phyloP scores from a whole-genome alignment of 2,113 vertebrate genomes.

The Greenwoodochromis staneri region DNA sequence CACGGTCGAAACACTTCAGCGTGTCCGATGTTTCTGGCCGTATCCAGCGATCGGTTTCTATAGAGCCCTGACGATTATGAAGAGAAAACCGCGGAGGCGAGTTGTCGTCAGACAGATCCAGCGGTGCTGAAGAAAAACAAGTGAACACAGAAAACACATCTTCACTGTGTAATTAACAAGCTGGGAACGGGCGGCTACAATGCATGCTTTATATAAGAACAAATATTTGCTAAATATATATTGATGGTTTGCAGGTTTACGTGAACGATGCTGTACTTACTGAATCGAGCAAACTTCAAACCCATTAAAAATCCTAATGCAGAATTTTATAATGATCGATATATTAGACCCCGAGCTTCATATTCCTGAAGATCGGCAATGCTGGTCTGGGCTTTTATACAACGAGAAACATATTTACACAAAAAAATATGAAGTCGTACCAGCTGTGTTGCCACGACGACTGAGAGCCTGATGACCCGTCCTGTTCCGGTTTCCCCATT shows the following conservation, averaged over 20 bases:
- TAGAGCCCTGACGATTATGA: background rate
- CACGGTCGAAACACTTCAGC: constrained; percentile 48
- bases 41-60: constrained; percentile 76
- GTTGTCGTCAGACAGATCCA: constrained; percentile 9
- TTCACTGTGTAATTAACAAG: background rate
- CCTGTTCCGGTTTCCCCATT: background rate
- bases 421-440: background rate
- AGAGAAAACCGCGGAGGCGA: constrained; percentile 47
- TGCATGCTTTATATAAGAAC: background rate
- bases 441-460: background rate
- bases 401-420: background rate
- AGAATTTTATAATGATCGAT: background rate
- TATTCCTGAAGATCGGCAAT: background rate
- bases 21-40: constrained; percentile 75
- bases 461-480: background rate
- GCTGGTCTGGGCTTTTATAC: background rate
- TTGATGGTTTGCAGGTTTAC: background rate
- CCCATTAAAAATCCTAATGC: background rate
- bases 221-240: background rate
- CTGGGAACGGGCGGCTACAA: background rate
- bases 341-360: background rate
- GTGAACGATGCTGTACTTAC: background rate
- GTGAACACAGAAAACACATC: background rate
- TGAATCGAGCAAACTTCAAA: background rate
- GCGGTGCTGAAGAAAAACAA: background rate